phyloP scores from a whole-genome alignment of 2,888 invertebrate species.

The Pollenia griseotomentosa region DNA sequence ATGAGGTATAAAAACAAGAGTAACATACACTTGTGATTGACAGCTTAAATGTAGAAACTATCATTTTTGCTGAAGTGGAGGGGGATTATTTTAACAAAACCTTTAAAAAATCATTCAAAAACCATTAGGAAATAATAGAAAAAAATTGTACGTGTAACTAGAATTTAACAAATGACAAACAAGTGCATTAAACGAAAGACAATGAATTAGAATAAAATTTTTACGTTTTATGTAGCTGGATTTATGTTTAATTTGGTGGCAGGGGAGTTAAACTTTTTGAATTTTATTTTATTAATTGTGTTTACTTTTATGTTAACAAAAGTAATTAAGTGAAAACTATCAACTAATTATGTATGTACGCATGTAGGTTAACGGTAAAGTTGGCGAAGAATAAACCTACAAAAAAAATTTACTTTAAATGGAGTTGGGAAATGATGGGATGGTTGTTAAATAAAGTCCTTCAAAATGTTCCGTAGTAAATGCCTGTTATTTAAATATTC shows the following conservation, averaged over 20 bases:
- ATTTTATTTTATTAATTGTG: conserved; percentile 26
- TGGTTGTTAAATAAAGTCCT: not conserved
- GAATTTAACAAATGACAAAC: conserved; percentile 44
- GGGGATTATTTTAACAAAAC: conserved; percentile 41
- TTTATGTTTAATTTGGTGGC: not conserved
- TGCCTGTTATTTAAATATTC: conserved; percentile 44
- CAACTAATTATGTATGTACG: conserved; percentile 42
- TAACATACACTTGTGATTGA: conserved; percentile 57
- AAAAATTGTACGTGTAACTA: not conserved
- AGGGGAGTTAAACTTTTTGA: not conserved
- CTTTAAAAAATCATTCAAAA: conserved; percentile 65
- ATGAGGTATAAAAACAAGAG: conserved; percentile 37
- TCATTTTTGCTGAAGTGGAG: conserved; percentile 31
- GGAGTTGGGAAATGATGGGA: too few species aligned
- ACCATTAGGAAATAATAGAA: conserved; percentile 49
- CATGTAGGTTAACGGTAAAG: not conserved
- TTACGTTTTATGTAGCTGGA: conserved; percentile 8
- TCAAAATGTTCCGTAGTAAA: not conserved
- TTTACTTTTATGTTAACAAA: conserved; percentile 40
- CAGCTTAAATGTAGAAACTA: conserved; percentile 46
- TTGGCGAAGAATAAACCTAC: not conserved
- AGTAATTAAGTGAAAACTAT: conserved; percentile 51
- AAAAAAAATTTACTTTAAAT: not conserved
- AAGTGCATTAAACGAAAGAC: conserved; percentile 34
- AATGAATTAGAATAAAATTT: conserved; percentile 25